Evolutionary conservation across 2,888 invertebrate species (phyloP).

Genomic region (Hyalella azteca): DNA sequence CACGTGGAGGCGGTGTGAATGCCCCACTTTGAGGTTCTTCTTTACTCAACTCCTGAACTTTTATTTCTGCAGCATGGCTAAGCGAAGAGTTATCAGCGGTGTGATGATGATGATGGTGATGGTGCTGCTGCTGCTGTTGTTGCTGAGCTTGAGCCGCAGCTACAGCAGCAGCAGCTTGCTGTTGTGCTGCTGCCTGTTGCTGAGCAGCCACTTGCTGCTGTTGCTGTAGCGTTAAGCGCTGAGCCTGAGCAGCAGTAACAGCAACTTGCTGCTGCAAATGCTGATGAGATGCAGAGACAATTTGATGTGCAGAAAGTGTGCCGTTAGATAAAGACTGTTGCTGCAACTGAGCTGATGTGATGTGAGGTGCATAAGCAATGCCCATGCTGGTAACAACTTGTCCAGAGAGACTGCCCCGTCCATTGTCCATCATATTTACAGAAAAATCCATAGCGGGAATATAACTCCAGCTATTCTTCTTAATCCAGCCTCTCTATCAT

Average conservation of each 20-base stretch:
- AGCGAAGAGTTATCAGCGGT: conserved; percentile 41
- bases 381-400: conserved; percentile 58
- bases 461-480: neutral
- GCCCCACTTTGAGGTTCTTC: conserved; percentile 53
- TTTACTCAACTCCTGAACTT: conserved; percentile 57
- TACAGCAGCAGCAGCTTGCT: conserved; percentile 27
- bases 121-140: conserved; percentile 37
- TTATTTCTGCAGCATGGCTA: conserved; percentile 49
- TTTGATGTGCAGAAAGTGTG: conserved; percentile 43
- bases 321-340: conserved; percentile 29
- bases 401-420: conserved; percentile 49
- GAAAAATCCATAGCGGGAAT: conserved; percentile 54
- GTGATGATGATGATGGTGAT: conserved; percentile 54
- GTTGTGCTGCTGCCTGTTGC: conserved; percentile 6
- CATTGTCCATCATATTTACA: conserved; percentile 58
- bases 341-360: conserved; percentile 50
- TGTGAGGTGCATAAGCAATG: conserved; percentile 51
- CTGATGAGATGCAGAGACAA: conserved; percentile 39
- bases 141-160: neutral
- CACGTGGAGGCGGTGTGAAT: conserved; percentile 57
- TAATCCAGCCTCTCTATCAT: neutral
- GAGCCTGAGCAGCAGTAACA: conserved; percentile 10
- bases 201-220: conserved; percentile 26
- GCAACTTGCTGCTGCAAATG: conserved; percentile 37
- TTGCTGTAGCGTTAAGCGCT: conserved; percentile 23